phyloP scores from a whole-genome alignment of 2,888 invertebrate genomes.

The Epirrhoe alternata region DNA sequence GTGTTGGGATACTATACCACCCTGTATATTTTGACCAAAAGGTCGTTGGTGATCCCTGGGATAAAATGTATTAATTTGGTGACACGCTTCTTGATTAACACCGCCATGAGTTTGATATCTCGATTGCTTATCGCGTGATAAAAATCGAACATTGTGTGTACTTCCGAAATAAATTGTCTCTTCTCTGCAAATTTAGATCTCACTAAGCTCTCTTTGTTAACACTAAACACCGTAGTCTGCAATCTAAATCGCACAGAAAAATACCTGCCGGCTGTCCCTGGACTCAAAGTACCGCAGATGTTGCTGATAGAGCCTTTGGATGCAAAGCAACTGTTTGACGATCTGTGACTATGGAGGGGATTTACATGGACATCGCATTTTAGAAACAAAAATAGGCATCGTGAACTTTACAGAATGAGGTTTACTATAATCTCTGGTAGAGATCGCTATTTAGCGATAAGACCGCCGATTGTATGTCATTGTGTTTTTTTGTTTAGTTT shows the following conservation, averaged over 20 bases:
- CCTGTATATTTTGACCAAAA: too few relatives aligned
- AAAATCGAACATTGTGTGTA: not conserved
- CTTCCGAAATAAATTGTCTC: not conserved
- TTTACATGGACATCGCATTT: slow-evolving; percentile 13
- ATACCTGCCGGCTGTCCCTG: slow-evolving; percentile 71
- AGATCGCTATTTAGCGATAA: too few relatives aligned
- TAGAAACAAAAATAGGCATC: not conserved
- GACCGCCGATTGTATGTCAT: too few relatives aligned
- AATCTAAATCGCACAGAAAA: slow-evolving; percentile 78
- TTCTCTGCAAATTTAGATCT: slow-evolving; percentile 3
- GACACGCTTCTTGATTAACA: not conserved
- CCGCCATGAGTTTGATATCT: not conserved
- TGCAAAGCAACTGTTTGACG: slow-evolving; percentile 34
- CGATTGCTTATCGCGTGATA: not conserved
- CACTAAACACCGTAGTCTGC: slow-evolving; percentile 63
- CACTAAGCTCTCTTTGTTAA: slow-evolving; percentile 52
- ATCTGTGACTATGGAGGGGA: slow-evolving; percentile 23
- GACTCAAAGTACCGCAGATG: slow-evolving; percentile 66
- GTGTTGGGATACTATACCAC: too few relatives aligned
- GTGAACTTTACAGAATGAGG: too few relatives aligned
- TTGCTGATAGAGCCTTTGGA: slow-evolving; percentile 64
- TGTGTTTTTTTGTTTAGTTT: too few relatives aligned
- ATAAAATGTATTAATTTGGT: too few relatives aligned
- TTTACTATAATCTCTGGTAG: too few relatives aligned
- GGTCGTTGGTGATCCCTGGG: too few relatives aligned